Base-by-base conservation (phyloP, 2,888 invertebrate genomes). In the Trissolcus brochymenae region DNA sequence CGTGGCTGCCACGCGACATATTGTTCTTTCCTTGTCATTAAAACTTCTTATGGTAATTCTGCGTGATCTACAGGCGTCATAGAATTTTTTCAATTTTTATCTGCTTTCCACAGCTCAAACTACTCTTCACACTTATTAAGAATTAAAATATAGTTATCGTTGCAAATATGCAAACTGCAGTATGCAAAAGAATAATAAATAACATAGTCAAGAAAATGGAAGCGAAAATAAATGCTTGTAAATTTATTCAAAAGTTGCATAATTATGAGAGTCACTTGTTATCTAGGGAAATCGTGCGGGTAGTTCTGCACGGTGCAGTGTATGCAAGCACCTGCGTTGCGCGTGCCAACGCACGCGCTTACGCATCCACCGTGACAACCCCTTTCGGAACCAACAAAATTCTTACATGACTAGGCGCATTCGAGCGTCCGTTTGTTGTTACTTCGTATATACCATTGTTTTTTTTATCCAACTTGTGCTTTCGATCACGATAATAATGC, bases 281-380 rank as follows among this genome's bases (percentile, higher is more conserved):
- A 88, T 89, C 88, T 85, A 74, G 84, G 72, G 80, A 83, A 87
- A 89, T 89, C 88, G 88, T 89, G 88, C 88, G 88, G 88, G 88
- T 86, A 87, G 82, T 70, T 79, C 77, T 81, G 81, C 79, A 77
- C 62, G 75, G 81, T 72, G 74, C 67, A 78, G 71, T 76, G 73
- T 68, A 54, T 25, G 19, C 41, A 75, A 76, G 82, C 86, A 87
- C 86, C 87, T 87, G 87, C 85, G 73, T 64, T 60, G 80, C 85
- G 87, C 87, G 87, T 88, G 87, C 87, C 86, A 79, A 83, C 82
- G 82, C 85, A 83, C 84, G 76, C 82, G 75, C 75, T 77, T 70
- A 80, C 80, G 76, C 66, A 79, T 80, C 80, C 61, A 81, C 82
- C 80, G 77, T 79, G 77, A 81, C 81, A 78, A 78, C 79, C 82